phyloP scores from a whole-genome alignment of 2,113 vertebrate genomes.

The Trinectes maculatus region DNA sequence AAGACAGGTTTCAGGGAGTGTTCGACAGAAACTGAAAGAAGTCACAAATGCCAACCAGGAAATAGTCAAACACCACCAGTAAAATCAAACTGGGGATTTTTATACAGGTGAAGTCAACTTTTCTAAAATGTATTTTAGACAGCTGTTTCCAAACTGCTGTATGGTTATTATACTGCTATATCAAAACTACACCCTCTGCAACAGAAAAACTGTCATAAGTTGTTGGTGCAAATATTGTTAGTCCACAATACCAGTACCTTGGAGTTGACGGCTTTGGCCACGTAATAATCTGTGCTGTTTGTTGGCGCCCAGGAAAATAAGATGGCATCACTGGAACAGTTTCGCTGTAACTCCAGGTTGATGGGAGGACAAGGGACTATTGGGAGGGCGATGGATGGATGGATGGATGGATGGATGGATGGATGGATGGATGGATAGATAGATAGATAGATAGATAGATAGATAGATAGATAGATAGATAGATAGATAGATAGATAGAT shows the following conservation, averaged over 20 bases:
- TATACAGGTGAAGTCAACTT: too few relatives aligned
- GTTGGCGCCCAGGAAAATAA: conserved; percentile 76
- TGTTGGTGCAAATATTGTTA: not conserved
- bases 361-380: conserved; percentile 78
- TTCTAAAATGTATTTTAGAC: too few relatives aligned
- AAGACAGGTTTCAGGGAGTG: too few relatives aligned
- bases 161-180: too few relatives aligned
- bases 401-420: not conserved
- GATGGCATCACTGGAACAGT: conserved; percentile 79
- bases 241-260: conserved; percentile 48
- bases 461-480: conserved; percentile 4
- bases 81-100: too few relatives aligned
- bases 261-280: conserved; percentile 63
- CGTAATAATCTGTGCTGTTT: conserved; percentile 63
- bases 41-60: too few relatives aligned
- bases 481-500: not conserved
- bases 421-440: not conserved
- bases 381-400: not conserved
- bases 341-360: conserved; percentile 62
- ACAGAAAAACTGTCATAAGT: too few relatives aligned
- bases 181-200: too few relatives aligned
- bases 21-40: too few relatives aligned
- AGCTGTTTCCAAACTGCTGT: too few relatives aligned
- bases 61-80: too few relatives aligned
- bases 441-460: conserved; percentile 6